These are phyloP conservation scores for Menidia menidia DNA, from an alignment of 2,797 vertebrate species.

Conservation along the genomic window DNA sequence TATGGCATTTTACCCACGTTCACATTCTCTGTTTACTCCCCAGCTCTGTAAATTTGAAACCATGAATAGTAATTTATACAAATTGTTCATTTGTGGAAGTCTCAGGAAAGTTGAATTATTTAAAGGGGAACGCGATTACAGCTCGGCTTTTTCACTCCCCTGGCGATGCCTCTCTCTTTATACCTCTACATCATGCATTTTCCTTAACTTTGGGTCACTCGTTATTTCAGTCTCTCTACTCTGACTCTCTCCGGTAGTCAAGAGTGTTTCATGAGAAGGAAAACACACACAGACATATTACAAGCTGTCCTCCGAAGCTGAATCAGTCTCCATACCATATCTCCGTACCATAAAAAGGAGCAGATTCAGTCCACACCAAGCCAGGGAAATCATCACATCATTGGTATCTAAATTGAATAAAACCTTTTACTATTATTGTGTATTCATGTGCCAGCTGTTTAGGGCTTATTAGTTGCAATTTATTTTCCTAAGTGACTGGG, in stretches of 20 bases:
- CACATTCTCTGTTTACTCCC: not conserved
- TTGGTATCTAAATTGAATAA: constrained; percentile 9
- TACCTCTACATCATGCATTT: not conserved
- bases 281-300: constrained; percentile 4
- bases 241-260: not conserved
- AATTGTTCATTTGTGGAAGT: not conserved
- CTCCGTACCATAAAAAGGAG: not conserved
- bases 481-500: not conserved
- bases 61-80: not conserved
- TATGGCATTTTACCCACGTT: not conserved
- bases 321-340: not conserved
- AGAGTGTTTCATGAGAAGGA: not conserved
- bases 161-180: not conserved
- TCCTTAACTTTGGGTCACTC: not conserved
- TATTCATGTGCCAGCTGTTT: not conserved
- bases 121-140: not conserved
- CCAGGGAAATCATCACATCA: not conserved
- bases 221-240: not conserved
- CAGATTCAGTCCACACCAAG: not conserved
- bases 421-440: not conserved
- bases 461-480: not conserved
- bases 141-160: not conserved
- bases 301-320: constrained; percentile 6
- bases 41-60: not conserved
- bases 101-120: not conserved